phyloP scores from a whole-genome alignment of 2,888 invertebrate genomes.

The Junonia oenone region DNA sequence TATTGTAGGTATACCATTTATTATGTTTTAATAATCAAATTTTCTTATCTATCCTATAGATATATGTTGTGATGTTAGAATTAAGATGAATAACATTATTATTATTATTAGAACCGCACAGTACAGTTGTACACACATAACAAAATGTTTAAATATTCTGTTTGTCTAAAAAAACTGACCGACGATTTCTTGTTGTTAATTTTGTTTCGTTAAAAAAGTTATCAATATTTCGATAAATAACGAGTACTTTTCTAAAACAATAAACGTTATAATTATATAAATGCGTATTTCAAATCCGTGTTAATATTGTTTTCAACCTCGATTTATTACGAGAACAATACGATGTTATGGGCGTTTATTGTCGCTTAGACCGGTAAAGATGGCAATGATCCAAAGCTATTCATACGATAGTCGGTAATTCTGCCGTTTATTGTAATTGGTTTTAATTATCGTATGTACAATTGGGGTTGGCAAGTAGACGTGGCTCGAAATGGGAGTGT shows the following conservation, averaged over 20 bases:
- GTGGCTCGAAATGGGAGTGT: neutral
- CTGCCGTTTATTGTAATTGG: conserved; percentile 15
- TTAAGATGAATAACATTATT: too few relatives aligned
- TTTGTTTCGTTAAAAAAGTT: too few relatives aligned
- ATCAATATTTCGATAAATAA: too few relatives aligned
- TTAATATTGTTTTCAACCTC: neutral
- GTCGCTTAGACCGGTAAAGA: conserved; percentile 6
- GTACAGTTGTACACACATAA: too few relatives aligned
- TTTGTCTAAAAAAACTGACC: too few relatives aligned
- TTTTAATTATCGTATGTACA: conserved; percentile 15
- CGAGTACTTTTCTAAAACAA: too few relatives aligned
- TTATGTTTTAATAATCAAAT: too few relatives aligned
- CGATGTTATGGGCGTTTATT: neutral
- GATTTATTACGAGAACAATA: conserved; percentile 1
- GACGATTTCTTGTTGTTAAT: too few relatives aligned
- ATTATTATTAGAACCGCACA: too few relatives aligned
- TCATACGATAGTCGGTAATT: conserved; percentile 1
- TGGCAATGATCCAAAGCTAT: conserved; percentile 20
- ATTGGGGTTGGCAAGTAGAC: neutral
- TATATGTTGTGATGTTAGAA: neutral
- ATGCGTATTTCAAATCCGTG: neutral
- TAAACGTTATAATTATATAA: neutral
- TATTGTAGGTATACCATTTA: too few relatives aligned
- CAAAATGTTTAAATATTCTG: too few relatives aligned
- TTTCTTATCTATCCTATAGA: too few relatives aligned